Evolutionary conservation across 2,888 invertebrate genomes (phyloP).

Genomic region (Zootermopsis nevadensis): DNA sequence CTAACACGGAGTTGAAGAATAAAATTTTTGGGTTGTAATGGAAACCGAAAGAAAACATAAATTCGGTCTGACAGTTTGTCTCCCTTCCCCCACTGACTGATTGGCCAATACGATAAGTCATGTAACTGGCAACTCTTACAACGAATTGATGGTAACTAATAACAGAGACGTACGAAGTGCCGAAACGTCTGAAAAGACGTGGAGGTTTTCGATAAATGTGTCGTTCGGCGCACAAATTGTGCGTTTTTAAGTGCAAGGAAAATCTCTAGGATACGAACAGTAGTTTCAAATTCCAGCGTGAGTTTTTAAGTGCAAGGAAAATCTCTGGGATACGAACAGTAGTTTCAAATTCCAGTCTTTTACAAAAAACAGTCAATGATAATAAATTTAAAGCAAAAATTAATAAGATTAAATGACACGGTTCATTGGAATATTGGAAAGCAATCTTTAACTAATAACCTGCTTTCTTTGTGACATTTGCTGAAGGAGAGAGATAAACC

Average conservation of each 20-base stretch:
- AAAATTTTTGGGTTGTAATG: not conserved
- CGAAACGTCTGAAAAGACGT: too few species aligned
- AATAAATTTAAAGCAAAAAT: too few species aligned
- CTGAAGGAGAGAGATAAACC: not conserved
- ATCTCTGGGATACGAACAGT: too few species aligned
- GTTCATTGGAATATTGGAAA: not conserved
- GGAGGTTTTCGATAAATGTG: too few species aligned
- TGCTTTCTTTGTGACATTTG: not conserved
- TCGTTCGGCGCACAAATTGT: too few species aligned
- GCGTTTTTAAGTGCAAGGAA: too few species aligned
- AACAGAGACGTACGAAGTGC: too few species aligned
- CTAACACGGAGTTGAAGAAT: slow-evolving; percentile 8
- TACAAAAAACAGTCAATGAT: too few species aligned
- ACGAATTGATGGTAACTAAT: slow-evolving; percentile 29
- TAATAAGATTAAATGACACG: not conserved
- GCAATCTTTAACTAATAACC: not conserved
- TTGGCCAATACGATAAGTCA: slow-evolving; percentile 32
- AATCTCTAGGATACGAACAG: too few species aligned
- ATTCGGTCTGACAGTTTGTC: slow-evolving; percentile 20
- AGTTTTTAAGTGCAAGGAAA: too few species aligned
- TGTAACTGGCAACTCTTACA: not conserved
- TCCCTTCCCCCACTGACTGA: not conserved
- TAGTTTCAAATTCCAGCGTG: too few species aligned
- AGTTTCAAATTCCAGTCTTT: too few species aligned
- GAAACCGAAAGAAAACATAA: not conserved